Evolutionary conservation across 2,113 vertebrate species (phyloP).

Genomic region (Chloropsis cyanopogon): DNA sequence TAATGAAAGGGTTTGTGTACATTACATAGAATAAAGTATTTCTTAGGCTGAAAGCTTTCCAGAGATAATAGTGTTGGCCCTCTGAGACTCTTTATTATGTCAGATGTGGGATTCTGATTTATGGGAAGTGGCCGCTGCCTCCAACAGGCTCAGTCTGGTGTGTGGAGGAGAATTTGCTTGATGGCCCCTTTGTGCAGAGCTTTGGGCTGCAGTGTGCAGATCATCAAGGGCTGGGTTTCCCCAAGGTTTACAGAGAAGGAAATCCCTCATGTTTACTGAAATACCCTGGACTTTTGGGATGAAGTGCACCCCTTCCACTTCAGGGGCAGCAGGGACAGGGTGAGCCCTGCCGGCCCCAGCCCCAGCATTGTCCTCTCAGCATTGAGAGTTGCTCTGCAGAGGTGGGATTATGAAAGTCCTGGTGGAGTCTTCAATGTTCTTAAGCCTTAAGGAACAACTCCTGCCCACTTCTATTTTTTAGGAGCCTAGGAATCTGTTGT

Average conservation of each 20-base stretch:
- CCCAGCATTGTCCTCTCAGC: neutral
- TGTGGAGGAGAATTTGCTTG: neutral
- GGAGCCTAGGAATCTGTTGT: neutral
- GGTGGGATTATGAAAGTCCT: neutral
- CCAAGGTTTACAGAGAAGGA: neutral
- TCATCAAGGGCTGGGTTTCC: neutral
- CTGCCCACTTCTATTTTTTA: neutral
- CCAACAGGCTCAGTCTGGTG: neutral
- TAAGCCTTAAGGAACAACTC: neutral
- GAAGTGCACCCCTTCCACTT: neutral
- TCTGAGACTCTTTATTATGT: conserved; percentile 61
- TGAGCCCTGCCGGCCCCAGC: neutral
- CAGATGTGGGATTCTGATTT: conserved; percentile 51
- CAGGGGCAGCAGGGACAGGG: neutral
- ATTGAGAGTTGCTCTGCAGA: neutral
- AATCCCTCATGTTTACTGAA: neutral
- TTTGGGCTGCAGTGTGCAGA: neutral
- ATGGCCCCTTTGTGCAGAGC: neutral
- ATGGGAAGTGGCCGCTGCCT: neutral
- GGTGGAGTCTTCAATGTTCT: neutral
- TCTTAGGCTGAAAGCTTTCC: conserved; percentile 61
- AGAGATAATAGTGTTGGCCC: conserved; percentile 61
- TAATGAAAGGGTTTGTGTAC: conserved; percentile 68
- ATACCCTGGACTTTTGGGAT: neutral
- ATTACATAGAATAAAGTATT: conserved; percentile 62